Percentiles rank a stretch among this genome's conserved stretches.
These are phyloP conservation scores for Bursaphelenchus mucronatus DNA, from an alignment of 1,140 invertebrate genomes.

Conservation along the genomic window DNA sequence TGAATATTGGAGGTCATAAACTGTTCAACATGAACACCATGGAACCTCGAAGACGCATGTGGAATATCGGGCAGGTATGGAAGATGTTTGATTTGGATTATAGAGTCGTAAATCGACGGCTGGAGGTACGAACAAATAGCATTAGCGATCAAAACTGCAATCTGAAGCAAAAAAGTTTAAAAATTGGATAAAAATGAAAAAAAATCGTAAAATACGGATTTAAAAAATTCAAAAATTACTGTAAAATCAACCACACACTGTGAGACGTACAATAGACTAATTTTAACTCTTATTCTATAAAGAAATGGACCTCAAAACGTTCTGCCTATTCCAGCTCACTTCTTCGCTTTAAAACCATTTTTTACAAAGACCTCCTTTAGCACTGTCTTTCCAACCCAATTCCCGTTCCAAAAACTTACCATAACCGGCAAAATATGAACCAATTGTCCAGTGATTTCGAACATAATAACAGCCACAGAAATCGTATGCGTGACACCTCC, in stretches of 20 bases:
- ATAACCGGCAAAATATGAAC: constrained; percentile 93
- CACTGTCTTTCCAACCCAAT: too few relatives aligned
- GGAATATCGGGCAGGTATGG: constrained; percentile 77
- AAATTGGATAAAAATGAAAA: too few relatives aligned
- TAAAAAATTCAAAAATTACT: too few relatives aligned
- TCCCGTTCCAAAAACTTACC: constrained; percentile 60
- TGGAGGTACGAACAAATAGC: constrained; percentile 84
- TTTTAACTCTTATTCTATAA: too few relatives aligned
- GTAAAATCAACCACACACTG: too few relatives aligned
- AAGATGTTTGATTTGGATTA: constrained; percentile 92
- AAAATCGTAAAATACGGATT: too few relatives aligned
- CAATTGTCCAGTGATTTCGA: constrained; percentile 96
- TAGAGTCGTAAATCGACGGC: constrained; percentile 95
- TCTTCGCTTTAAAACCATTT: too few relatives aligned
- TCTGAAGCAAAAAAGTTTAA: constrained; percentile 60
- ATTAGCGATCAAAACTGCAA: constrained; percentile 86
- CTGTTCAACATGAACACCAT: constrained; percentile 51
- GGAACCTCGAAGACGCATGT: constrained; percentile 46
- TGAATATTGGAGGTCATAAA: constrained; percentile 48
- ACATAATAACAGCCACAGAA: constrained; percentile 92
- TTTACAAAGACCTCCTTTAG: too few relatives aligned
- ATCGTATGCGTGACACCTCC: constrained; percentile 82
- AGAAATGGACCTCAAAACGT: too few relatives aligned
- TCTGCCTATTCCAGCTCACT: too few relatives aligned
- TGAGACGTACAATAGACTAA: not conserved